phyloP scores from a whole-genome alignment of 1,140 invertebrate genomes.

The Forficula auricularia region DNA sequence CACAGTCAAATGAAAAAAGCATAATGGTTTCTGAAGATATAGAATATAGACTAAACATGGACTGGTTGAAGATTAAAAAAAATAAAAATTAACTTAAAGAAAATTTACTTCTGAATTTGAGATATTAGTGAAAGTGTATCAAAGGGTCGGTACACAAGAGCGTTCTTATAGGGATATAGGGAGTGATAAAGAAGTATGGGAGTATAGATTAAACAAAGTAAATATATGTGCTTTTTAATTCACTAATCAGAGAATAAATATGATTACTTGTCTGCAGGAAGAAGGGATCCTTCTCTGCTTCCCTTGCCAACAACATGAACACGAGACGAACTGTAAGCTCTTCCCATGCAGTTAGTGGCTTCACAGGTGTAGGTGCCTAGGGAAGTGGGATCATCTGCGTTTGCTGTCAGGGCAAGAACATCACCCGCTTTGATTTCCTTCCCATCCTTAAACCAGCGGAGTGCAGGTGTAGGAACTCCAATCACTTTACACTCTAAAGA shows the following conservation, averaged over 20 bases:
- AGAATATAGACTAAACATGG: too few relatives aligned
- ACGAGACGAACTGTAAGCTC: slow-evolving; percentile 58
- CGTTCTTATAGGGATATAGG: too few relatives aligned
- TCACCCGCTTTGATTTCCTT: slow-evolving; percentile 75
- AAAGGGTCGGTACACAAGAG: too few relatives aligned
- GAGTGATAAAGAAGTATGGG: too few relatives aligned
- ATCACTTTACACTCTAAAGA: slow-evolving; percentile 77
- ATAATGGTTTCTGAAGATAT: too few relatives aligned
- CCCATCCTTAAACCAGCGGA: slow-evolving; percentile 70
- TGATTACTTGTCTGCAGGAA: slow-evolving; percentile 32
- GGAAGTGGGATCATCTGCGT: slow-evolving; percentile 60
- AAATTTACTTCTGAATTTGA: too few relatives aligned
- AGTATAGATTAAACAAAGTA: too few relatives aligned
- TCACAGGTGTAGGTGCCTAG: slow-evolving; percentile 70
- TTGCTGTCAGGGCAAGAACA: slow-evolving; percentile 65
- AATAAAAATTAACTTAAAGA: too few relatives aligned
- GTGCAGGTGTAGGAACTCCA: slow-evolving; percentile 61
- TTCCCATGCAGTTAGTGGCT: slow-evolving; percentile 73
- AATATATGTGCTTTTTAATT: too few relatives aligned
- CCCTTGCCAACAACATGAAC: slow-evolving; percentile 54
- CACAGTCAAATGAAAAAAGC: too few relatives aligned
- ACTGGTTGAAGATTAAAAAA: too few relatives aligned
- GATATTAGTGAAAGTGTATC: too few relatives aligned
- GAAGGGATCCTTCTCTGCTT: slow-evolving; percentile 35
- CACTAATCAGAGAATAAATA: background rate